phyloP scores from a whole-genome alignment of 2,797 vertebrate genomes.

The Hydrophis major region DNA sequence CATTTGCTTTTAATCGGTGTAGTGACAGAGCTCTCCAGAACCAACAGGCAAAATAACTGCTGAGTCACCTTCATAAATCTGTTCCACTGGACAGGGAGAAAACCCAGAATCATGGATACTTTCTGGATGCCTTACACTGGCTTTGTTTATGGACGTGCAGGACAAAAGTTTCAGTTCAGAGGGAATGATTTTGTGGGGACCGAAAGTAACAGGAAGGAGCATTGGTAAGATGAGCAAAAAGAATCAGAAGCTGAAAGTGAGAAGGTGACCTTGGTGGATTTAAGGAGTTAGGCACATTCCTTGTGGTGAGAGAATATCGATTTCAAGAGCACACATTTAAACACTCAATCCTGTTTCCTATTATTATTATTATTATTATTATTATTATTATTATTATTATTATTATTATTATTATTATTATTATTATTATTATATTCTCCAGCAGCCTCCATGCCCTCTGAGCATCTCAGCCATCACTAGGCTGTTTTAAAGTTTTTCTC shows the following conservation, averaged over 20 bases:
- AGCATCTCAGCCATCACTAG: background rate
- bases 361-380: background rate
- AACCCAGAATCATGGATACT: background rate
- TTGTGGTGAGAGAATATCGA: background rate
- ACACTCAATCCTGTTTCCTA: background rate
- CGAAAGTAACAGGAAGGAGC: background rate
- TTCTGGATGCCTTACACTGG: background rate
- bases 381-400: too few relatives aligned
- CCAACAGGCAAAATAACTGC: conserved; percentile 21
- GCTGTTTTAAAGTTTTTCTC: background rate
- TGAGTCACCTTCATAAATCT: conserved; percentile 45
- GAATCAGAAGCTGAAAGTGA: background rate
- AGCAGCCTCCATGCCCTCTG: background rate
- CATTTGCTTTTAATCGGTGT: conserved; percentile 21
- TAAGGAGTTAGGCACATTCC: background rate
- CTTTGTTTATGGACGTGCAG: conserved; percentile 6
- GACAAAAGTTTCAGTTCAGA: conserved; percentile 17
- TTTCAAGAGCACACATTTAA: background rate
- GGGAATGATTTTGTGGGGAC: conserved; percentile 18
- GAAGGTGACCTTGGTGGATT: conserved; percentile 26
- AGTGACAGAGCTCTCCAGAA: conserved; percentile 41
- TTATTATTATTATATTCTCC: background rate
- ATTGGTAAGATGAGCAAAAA: background rate
- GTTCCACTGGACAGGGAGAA: background rate
- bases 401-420: too few relatives aligned